Evolutionary conservation across 2,113 vertebrate genomes (phyloP), one percentile per base, ranked within the genome.

Genomic region (Phylloscopus whistleri): DNA sequence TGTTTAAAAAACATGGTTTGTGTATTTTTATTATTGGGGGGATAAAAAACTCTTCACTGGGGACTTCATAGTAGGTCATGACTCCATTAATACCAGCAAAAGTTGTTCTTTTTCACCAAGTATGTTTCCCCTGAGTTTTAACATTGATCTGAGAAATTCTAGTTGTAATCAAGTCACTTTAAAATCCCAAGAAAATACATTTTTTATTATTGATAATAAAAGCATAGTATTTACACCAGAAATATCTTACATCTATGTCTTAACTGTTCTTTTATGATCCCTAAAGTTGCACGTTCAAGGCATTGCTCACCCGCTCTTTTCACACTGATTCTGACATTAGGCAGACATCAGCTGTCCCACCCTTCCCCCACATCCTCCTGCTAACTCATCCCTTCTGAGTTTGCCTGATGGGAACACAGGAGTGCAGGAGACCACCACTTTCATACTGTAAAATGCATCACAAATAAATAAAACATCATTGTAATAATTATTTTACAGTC

Each of bases 351-450:
- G 77, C 93, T 77, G 56, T 90, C 62, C 85, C 0, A 0, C 72
- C 88, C 94, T 63, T 46, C 94, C 78, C 88, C 92, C 84, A 87
- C 86, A 87, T 43, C 95, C 94, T 93, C 94, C 90, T 95, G 95
- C 97, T 95, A 98, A 97, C 97, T 97, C 94, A 97, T 89, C 74
- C 96, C 96, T 97, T 88, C 96, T 1, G 80, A 90, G 60, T 94
- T 83, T 39, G 90, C 95, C 83, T 84, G 48, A 23, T 87, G 89
- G 94, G 91, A 89, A 63, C 89, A 78, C 85, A 85, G 86, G 90
- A 91, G 87, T 68, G 17, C 91, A 92, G 64, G 69, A 96, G 70
- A 96, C 20, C 83, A 11, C 78, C 68, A 73, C 62, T 95, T 82
- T 39, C 68, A 70, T 3, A 30, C 82, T 69, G 70, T 39, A 70